Conservation (phyloP, 2,888 invertebrate genomes). For the Drosophila anomalipes region DNA sequence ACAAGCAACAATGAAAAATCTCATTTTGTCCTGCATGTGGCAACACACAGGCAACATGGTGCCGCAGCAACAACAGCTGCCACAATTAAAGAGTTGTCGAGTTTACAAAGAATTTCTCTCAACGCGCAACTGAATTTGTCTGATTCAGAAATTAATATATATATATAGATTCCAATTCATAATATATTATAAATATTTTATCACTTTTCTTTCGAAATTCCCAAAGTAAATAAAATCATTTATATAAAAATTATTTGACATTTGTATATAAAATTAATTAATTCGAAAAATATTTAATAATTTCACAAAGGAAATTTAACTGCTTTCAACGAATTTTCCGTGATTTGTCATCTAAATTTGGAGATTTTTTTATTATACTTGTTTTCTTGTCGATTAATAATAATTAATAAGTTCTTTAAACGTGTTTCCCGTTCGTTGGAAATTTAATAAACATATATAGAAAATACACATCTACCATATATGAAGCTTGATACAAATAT, state of each 20-base stretch:
- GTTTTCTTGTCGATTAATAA: neutral
- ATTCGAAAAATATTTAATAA: neutral
- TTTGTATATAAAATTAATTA: neutral
- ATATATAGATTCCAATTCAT: no score
- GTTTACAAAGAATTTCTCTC: no score
- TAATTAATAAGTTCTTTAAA: neutral
- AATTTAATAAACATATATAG: neutral
- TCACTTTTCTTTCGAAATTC: neutral
- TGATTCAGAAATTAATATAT: no score
- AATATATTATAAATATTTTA: neutral
- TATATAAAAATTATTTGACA: neutral
- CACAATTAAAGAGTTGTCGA: neutral
- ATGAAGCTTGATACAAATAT: neutral
- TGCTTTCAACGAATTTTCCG: neutral
- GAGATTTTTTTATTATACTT: neutral
- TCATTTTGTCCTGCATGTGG: neutral
- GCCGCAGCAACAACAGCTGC: constrained; percentile 6
- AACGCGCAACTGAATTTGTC: no score
- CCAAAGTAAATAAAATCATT: neutral
- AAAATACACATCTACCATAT: neutral
- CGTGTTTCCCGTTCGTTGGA: neutral
- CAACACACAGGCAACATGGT: neutral
- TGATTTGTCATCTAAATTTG: neutral
- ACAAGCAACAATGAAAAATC: neutral
- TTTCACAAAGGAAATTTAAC: neutral